phyloP scores from a whole-genome alignment of 2,113 vertebrate species.

The Holacanthus passer region DNA sequence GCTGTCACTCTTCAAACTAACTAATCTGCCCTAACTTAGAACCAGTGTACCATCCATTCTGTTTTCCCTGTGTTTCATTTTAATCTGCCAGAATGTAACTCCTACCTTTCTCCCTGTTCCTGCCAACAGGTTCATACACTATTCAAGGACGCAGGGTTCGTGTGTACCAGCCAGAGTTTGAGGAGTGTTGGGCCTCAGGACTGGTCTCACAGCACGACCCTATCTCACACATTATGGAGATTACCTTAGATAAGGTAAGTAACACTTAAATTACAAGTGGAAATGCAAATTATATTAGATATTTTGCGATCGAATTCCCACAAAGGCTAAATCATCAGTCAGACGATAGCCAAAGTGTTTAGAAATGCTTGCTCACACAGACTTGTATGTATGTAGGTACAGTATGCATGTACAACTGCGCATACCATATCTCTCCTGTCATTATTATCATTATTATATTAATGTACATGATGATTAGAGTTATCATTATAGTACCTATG shows the following conservation, averaged over 20 bases:
- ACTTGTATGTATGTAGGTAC: background rate
- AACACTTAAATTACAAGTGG: background rate
- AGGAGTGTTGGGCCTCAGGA: conserved; percentile 91
- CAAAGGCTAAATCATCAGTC: no score
- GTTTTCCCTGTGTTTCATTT: background rate
- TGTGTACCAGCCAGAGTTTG: conserved; percentile 96
- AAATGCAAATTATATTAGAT: background rate
- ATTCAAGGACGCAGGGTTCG: conserved; percentile 95
- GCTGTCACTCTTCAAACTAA: background rate
- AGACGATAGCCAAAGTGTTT: no score
- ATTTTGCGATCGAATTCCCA: background rate
- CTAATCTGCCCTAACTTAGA: background rate
- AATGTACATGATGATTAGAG: background rate
- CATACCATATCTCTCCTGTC: background rate
- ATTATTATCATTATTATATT: no score
- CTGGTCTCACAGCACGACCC: conserved; percentile 94
- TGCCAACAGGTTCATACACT: conserved; percentile 89
- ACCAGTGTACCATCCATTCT: background rate
- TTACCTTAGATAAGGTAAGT: conserved; percentile 92
- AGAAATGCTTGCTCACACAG: background rate
- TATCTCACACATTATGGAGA: conserved; percentile 94
- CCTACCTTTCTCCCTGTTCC: background rate
- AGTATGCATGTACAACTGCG: no score
- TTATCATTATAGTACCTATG: background rate
- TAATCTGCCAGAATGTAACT: background rate